phyloP scores from a whole-genome alignment of 2,113 vertebrate species.

The Mirza zaza region DNA sequence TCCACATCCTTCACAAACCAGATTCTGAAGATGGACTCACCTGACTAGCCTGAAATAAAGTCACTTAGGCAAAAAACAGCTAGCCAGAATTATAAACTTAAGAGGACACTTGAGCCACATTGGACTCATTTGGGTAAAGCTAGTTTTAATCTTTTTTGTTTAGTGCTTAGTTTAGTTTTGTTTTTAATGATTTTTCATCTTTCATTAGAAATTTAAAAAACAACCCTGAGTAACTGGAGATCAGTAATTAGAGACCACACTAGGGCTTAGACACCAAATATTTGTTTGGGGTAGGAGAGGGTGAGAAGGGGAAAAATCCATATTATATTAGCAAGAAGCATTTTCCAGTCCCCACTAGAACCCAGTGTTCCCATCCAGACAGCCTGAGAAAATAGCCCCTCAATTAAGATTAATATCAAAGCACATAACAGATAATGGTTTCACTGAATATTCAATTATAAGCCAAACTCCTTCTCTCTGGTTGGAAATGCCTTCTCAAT shows the following conservation, averaged over 20 bases:
- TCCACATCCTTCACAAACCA: not conserved
- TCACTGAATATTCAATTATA: constrained; percentile 59
- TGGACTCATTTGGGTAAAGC: not conserved
- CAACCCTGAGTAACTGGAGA: not conserved
- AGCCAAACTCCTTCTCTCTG: not conserved
- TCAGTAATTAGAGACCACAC: not conserved
- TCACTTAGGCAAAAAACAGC: not conserved
- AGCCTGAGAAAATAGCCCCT: constrained; percentile 42
- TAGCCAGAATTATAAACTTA: not conserved
- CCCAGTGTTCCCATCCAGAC: constrained; percentile 11
- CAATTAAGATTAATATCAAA: constrained; percentile 60
- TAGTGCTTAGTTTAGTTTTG: not conserved
- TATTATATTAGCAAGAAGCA: not conserved
- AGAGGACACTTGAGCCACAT: not conserved
- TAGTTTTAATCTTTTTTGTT: not conserved
- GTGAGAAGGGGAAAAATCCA: not conserved
- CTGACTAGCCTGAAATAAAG: not conserved
- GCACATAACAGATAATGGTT: constrained; percentile 35
- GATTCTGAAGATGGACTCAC: not conserved
- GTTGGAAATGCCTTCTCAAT: not conserved
- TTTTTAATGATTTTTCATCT: not conserved
- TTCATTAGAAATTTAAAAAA: not conserved
- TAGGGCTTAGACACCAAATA: not conserved
- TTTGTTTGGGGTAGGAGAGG: not conserved
- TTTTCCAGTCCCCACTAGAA: not conserved